Evolutionary conservation across 2,797 vertebrate genomes (phyloP), one percentile per base, ranked within the genome.

Genomic region (Pagetopsis macropterus): DNA sequence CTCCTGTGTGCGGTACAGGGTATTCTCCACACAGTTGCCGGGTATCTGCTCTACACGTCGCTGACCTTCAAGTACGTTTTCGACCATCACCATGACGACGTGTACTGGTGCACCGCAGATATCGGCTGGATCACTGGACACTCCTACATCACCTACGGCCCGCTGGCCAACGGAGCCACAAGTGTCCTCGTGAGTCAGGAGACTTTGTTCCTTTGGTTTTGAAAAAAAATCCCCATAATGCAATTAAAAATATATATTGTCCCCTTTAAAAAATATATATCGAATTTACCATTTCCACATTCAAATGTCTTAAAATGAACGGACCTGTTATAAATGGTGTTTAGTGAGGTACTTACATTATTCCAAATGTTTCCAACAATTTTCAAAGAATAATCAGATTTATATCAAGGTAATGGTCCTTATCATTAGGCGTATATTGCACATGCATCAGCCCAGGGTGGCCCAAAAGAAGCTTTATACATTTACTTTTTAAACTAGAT

Each of bases 91-190:
- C 82, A 64, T 54, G 88, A 91, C 14, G 95, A 95, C 33, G 91
- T 95, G 78, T 95, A 94, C 89, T 95, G 95, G 95, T 95, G 94
- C 90, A 95, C 95, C 0, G 94, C 95, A 0, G 95, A 95, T 87
- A 94, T 95, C 51, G 95, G 95, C 81, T 95, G 95, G 95, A 95
- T 95, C 86, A 95, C 95, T 6, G 95, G 94, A 4, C 95, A 95
- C 89, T 95, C 95, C 72, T 95, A 95, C 90, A 94, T 95, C 88
- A 88, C 89, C 14, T 95, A 95, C 2, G 95, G 95, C 4, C 94
- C 95, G 0, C 89, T 95, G 2, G 94, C 94, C 12, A 95, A 95
- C 2, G 94, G 94, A 0, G 94, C 94, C 4, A 95, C 94, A 0
- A 93, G 94, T 2, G 88, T 95, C 9, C 85, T 95, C 1, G 94